Percentiles rank a stretch among this genome's conserved stretches.
phyloP scores from a whole-genome alignment of 1,140 invertebrate species.

The Brachionus asplanchnoidis region DNA sequence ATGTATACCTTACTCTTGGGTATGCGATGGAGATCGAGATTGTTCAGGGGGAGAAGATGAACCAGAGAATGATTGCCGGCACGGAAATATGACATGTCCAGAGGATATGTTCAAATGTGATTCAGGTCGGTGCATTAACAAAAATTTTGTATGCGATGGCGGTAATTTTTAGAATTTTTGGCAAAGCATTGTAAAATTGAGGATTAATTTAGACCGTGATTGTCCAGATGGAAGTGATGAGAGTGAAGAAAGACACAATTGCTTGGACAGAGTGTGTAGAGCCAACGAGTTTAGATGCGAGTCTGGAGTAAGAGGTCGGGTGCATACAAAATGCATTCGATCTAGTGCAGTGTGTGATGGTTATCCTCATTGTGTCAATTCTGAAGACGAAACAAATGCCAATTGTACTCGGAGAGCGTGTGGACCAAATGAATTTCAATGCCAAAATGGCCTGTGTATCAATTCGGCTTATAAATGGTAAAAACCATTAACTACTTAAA shows the following conservation, averaged over 20 bases:
- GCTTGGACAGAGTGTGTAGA: conserved; percentile 63
- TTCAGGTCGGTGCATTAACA: conserved; percentile 80
- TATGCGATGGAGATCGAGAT: conserved; percentile 91
- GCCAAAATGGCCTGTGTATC: conserved; percentile 66
- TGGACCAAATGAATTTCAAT: conserved; percentile 78
- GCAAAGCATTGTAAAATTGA: conserved; percentile 80
- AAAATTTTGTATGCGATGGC: conserved; percentile 62
- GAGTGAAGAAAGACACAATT: neutral
- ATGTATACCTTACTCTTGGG: neutral
- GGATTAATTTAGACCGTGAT: conserved; percentile 56
- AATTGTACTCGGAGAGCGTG: conserved; percentile 66
- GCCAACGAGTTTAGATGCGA: conserved; percentile 76
- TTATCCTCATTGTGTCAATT: neutral
- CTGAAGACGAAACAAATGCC: conserved; percentile 1
- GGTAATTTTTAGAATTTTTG: conserved; percentile 61
- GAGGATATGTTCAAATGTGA: conserved; percentile 49
- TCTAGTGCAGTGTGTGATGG: neutral
- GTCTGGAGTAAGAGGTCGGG: conserved; percentile 45
- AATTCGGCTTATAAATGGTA: conserved; percentile 68
- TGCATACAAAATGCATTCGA: conserved; percentile 61
- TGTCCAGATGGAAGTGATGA: conserved; percentile 27
- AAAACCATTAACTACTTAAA: neutral
- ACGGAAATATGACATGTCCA: conserved; percentile 7
- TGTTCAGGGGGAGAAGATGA: conserved; percentile 95
- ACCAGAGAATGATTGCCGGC: conserved; percentile 51